phyloP scores from a whole-genome alignment of 2,797 vertebrate genomes.

The Chelon auratus region DNA sequence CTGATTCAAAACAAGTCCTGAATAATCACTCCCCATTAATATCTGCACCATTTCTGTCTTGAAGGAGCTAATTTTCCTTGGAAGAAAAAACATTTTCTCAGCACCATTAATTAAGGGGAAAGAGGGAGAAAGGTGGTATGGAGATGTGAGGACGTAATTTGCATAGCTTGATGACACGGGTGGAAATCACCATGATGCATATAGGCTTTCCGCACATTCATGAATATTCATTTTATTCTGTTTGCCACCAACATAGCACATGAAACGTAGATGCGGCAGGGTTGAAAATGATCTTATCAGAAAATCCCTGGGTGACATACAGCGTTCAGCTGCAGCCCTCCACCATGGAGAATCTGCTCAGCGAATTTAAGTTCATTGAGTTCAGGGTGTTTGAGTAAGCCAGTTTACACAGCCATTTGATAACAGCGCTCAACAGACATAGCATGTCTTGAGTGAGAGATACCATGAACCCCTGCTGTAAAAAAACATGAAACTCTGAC shows the following conservation, averaged over 20 bases:
- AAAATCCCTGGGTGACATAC: slow-evolving; percentile 59
- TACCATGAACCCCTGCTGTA: slow-evolving; percentile 50
- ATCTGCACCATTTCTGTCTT: slow-evolving; percentile 47
- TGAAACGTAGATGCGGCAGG: slow-evolving; percentile 67
- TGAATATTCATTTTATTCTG: slow-evolving; percentile 76
- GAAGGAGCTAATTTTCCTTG: slow-evolving; percentile 51
- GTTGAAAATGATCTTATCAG: slow-evolving; percentile 69
- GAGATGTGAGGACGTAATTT: slow-evolving; percentile 73
- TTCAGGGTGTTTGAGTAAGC: slow-evolving; percentile 60
- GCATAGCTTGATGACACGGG: slow-evolving; percentile 73
- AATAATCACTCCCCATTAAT: slow-evolving; percentile 63
- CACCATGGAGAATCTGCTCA: slow-evolving; percentile 56
- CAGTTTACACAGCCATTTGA: slow-evolving; percentile 57
- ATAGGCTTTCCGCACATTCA: slow-evolving; percentile 58
- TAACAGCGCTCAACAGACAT: slow-evolving; percentile 64
- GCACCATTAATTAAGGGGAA: slow-evolving; percentile 73
- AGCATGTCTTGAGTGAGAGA: slow-evolving; percentile 62
- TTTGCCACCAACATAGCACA: slow-evolving; percentile 57
- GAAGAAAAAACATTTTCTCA: slow-evolving; percentile 64
- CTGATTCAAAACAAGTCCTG: slow-evolving; percentile 43
- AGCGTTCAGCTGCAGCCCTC: slow-evolving; percentile 40
- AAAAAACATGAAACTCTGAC: slow-evolving; percentile 52
- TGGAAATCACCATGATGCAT: slow-evolving; percentile 75
- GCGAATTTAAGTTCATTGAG: slow-evolving; percentile 57
- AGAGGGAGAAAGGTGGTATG: slow-evolving; percentile 36